These are phyloP conservation scores for Steatornis caripensis DNA, from an alignment of 2,113 vertebrate species.

Conservation along the genomic window DNA sequence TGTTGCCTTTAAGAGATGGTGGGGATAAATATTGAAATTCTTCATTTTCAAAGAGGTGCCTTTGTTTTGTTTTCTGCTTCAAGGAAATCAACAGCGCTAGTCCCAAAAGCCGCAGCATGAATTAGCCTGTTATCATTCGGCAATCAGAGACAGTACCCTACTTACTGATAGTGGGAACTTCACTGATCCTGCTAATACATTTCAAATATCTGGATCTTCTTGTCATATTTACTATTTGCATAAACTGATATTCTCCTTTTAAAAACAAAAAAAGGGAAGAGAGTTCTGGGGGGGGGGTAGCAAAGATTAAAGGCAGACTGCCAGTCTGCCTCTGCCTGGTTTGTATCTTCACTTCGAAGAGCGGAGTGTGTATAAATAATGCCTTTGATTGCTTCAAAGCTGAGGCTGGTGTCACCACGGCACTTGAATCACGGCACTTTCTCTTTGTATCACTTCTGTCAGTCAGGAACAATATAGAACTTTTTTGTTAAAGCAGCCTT, in stretches of 20 bases:
- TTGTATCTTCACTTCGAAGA: conserved; percentile 34
- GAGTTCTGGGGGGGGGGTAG: background rate
- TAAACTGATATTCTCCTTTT: background rate
- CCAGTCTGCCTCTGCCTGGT: conserved; percentile 47
- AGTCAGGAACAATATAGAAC: conserved; percentile 64
- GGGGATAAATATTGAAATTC: conserved; percentile 2
- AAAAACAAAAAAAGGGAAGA: background rate
- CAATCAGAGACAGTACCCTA: background rate
- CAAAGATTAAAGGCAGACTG: conserved; percentile 63
- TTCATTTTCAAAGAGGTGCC: background rate
- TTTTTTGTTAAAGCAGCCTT: conserved; percentile 66
- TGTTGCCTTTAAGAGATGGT: background rate
- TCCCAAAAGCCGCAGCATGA: background rate
- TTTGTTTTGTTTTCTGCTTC: conserved; percentile 28
- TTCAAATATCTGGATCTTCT: background rate
- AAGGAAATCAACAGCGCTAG: background rate
- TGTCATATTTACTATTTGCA: conserved; percentile 10
- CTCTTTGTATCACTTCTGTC: conserved; percentile 59
- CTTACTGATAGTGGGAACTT: background rate
- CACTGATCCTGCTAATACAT: background rate
- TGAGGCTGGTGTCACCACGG: conserved; percentile 24
- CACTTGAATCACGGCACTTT: conserved; percentile 12
- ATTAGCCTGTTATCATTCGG: background rate
- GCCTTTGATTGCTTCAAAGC: conserved; percentile 63
- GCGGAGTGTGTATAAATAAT: conserved; percentile 47